Conservation (phyloP, 2,888 invertebrate species). For the Sphaerolaimus hirsutus region DNA sequence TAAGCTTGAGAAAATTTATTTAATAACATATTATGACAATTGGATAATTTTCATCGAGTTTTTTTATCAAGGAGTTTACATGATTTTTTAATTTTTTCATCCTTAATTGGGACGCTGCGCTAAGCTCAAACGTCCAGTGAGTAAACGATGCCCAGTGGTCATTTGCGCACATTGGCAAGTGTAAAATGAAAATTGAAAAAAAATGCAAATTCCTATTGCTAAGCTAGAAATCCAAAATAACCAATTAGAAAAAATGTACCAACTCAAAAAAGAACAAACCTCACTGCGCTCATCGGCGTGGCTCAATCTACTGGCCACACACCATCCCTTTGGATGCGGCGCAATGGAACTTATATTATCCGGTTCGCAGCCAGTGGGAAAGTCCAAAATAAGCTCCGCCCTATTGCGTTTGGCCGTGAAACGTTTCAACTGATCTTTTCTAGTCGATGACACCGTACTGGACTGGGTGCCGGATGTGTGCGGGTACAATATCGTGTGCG, state of each 20-base stretch:
- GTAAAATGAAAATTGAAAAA: not conserved
- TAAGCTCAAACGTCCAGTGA: too few relatives aligned
- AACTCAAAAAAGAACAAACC: conserved; percentile 35
- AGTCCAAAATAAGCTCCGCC: conserved; percentile 68
- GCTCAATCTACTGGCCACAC: conserved; percentile 60
- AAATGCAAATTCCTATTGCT: too few relatives aligned
- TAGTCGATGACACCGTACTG: not conserved
- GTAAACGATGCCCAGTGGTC: too few relatives aligned
- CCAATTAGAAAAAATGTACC: too few relatives aligned
- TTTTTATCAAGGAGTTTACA: too few relatives aligned
- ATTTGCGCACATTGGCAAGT: too few relatives aligned
- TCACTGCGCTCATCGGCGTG: conserved; percentile 61
- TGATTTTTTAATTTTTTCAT: too few relatives aligned
- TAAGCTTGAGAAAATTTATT: too few relatives aligned
- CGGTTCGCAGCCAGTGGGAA: conserved; percentile 58
- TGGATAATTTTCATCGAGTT: too few relatives aligned
- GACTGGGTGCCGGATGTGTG: conserved; percentile 36
- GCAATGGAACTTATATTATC: conserved; percentile 68
- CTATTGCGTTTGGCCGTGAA: conserved; percentile 58
- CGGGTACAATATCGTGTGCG: conserved; percentile 52
- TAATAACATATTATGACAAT: too few relatives aligned
- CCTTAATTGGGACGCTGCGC: too few relatives aligned
- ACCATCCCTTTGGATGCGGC: conserved; percentile 71
- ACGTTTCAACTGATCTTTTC: conserved; percentile 33
- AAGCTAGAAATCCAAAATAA: too few relatives aligned